These are phyloP conservation scores for Theretra japonica DNA, from an alignment of 2,888 invertebrate species.

Conservation along the genomic window DNA sequence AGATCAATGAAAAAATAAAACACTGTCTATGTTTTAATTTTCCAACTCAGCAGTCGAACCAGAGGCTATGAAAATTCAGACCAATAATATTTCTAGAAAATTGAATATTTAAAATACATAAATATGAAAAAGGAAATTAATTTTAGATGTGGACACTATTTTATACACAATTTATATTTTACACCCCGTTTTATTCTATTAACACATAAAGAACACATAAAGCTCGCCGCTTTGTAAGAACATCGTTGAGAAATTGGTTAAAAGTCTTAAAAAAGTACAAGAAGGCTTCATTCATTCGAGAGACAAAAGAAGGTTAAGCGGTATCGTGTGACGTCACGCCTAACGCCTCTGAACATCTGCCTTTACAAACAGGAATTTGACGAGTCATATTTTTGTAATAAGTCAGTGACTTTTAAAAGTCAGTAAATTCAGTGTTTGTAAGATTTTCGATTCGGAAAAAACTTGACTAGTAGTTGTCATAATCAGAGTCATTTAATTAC, in stretches of 20 bases:
- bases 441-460: no score
- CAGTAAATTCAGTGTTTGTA: background rate
- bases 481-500: no score
- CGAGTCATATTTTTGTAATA: background rate
- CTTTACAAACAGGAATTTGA: background rate
- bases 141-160: no score
- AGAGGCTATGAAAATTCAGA: no score
- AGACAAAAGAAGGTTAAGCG: slow-evolving; percentile 6
- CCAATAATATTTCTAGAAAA: no score
- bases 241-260: background rate
- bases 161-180: background rate
- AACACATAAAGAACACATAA: background rate
- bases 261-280: background rate
- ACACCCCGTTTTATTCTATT: background rate
- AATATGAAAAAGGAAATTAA: no score
- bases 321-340: slow-evolving; percentile 6
- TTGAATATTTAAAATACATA: no score
- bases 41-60: no score
- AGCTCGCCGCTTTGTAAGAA: background rate
- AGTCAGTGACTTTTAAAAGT: background rate
- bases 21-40: no score
- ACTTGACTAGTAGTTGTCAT: no score
- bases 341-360: background rate
- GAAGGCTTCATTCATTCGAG: slow-evolving; percentile 6
- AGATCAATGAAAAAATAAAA: no score